Evolutionary conservation across 2,797 vertebrate species (phyloP), one percentile per base, ranked within the genome.

Genomic region (Cyprinodon diabolis): DNA sequence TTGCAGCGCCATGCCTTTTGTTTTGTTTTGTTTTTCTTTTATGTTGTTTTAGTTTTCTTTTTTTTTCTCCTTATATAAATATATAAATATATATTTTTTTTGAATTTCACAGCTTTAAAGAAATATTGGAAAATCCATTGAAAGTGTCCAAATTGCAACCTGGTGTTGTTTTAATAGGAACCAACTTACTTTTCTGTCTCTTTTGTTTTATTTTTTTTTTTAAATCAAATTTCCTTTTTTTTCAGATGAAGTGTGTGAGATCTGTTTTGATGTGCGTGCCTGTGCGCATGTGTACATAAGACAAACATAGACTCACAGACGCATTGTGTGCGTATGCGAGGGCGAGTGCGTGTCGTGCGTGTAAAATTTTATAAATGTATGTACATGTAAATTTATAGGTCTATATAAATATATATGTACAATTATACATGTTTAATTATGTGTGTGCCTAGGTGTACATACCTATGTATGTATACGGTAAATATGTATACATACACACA

Each of bases 131-230:
- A 47, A 95, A 96, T 96, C 91, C 94, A 95, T 95, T 95, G 91
- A 92, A 91, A 94, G 93, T 93, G 94, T 96, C 95, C 95, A 96
- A 95, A 93, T 94, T 94, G 92, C 95, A 96, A 96, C 94, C 94
- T 95, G 95, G 95, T 94, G 94, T 96, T 96, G 94, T 96, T 96
- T 95, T 94, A 94, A 95, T 94, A 95, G 94, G 92, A 96, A 96
- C 91, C 94, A 94, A 95, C 91, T 82, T 92, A 87, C 86, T 49
- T 65, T 69, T 73, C 40, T 37, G n/a, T 35, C 37, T 45, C 13
- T 3, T 52, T 57, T 17, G 78, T 68, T 80, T 77, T 57, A 48
- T 82, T 75, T 71, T 45, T 71, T 45, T 71, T 23, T 45, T 79
- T 87, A 87, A 86, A 69, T 93, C 92, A 90, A 81, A 48, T 48